Conservation (phyloP, 2,113 vertebrate genomes). For the Paradoxurus hermaphroditus region DNA sequence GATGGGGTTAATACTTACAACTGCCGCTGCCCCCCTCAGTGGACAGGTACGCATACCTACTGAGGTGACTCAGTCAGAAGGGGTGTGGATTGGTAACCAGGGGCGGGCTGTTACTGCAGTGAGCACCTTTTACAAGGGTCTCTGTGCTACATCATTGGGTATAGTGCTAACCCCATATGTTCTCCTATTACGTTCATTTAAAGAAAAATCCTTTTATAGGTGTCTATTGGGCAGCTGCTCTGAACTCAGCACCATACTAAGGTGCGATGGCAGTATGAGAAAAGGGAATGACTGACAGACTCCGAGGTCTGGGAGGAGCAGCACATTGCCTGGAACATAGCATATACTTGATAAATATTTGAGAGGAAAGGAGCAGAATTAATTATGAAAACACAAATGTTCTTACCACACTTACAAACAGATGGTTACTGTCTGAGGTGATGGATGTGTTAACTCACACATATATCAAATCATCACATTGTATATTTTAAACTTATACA, state of each 20-base stretch:
- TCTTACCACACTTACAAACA: neutral
- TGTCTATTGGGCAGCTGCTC: neutral
- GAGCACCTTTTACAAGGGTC: neutral
- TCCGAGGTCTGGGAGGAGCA: neutral
- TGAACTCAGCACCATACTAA: neutral
- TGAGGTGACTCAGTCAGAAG: rapidly evolving
- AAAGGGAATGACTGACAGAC: neutral
- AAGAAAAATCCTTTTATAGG: neutral
- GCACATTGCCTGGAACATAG: neutral
- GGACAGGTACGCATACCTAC: conserved; percentile 88
- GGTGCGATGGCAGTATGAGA: neutral
- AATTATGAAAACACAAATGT: neutral
- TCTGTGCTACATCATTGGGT: neutral
- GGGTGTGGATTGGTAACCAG: neutral
- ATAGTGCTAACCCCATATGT: neutral
- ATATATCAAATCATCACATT: neutral
- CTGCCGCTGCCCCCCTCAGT: conserved; percentile 95
- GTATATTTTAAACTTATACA: neutral
- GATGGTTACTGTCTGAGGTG: neutral
- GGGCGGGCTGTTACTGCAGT: neutral
- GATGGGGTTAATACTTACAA: conserved; percentile 98
- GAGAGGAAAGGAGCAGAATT: neutral
- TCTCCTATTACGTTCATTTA: neutral
- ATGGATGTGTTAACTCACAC: neutral
- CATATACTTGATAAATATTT: neutral